Percentiles rank a stretch among this genome's conserved stretches.
Evolutionary conservation across 2,888 invertebrate genomes (phyloP).

Genomic region (Myopa testacea): DNA sequence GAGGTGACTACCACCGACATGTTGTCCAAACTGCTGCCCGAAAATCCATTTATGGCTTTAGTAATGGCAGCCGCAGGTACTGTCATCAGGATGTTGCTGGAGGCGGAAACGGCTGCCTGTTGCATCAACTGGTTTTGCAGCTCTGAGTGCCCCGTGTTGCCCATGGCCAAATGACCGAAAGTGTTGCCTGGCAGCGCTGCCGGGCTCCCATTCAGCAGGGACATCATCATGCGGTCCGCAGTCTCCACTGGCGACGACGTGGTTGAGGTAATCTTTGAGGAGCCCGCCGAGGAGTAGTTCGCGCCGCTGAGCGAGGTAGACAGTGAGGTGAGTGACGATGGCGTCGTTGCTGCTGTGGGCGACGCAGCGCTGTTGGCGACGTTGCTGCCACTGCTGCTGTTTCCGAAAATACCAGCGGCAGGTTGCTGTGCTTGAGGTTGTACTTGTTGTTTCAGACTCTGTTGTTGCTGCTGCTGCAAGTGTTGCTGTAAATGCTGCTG

Average conservation of each 20-base stretch:
- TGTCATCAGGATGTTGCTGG: neutral
- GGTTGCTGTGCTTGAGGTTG: slow-evolving; percentile 23
- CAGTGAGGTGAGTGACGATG: slow-evolving; percentile 17
- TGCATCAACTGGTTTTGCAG: slow-evolving; percentile 32
- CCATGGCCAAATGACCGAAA: slow-evolving; percentile 62
- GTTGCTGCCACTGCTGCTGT: slow-evolving; percentile 42
- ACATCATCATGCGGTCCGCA: slow-evolving; percentile 53
- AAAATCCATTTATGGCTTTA: slow-evolving; percentile 27
- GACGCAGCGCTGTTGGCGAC: slow-evolving; percentile 42
- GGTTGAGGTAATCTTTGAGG: slow-evolving; percentile 57
- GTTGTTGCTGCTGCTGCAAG: neutral
- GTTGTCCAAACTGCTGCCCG: slow-evolving; percentile 4
- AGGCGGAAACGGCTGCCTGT: slow-evolving; percentile 31
- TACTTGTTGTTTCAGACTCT: slow-evolving; percentile 22
- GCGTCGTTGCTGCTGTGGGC: slow-evolving; percentile 18
- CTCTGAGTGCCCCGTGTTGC: slow-evolving; percentile 42
- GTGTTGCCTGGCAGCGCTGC: slow-evolving; percentile 61
- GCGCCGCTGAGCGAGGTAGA: slow-evolving; percentile 45
- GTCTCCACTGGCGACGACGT: slow-evolving; percentile 55
- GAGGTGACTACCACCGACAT: neutral
- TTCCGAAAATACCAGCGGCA: slow-evolving; percentile 1
- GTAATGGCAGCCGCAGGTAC: neutral
- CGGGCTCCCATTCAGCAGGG: slow-evolving; percentile 52
- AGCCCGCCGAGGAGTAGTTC: slow-evolving; percentile 50
- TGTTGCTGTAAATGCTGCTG: slow-evolving; percentile 32